Evolutionary conservation across 2,888 invertebrate species (phyloP), one percentile per base, ranked within the genome.

Genomic region (Lymantria monacha): DNA sequence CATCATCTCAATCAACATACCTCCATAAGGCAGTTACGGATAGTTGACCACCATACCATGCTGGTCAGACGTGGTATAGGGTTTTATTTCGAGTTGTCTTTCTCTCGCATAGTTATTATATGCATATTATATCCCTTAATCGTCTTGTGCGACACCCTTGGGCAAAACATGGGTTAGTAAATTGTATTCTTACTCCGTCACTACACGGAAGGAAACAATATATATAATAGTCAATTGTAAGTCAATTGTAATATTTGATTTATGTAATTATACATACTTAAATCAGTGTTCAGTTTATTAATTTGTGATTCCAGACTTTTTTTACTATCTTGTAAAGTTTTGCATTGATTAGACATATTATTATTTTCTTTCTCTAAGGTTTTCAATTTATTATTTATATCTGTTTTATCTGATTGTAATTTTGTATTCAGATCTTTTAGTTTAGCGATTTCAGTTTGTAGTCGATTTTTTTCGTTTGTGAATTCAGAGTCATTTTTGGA

Each of bases 321-420:
- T 64, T 94, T 95, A 61, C 94, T 95, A 53, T 93, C 93, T 68
- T 94, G 93, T 30, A 95, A 77, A 51, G 91, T 88, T 79, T 92
- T 94, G 63, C 68, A 89, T 66, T 85, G 92, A 72, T 70, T 83
- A 59, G 57, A 67, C 61, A 64, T 77, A 70, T 81, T 88, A 72
- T 66, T 87, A 66, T 75, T 92, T 66, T 86, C 82, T 56, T 83
- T 81, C 75, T 92, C 85, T 54, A 82, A 59, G 49, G 71, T 65
- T 73, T 81, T 86, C 55, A 68, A 76, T 70, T 86, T 87, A 43
- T 77, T 80, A 46, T 63, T 55, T 50, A 80, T 69, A 46, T 81
- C 82, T 51, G 82, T 81, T 65, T 90, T 91, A 62, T 93, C 92
- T 38, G 78, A 71, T 72, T 91, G 90, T 68, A 91, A 63, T 59